Percentiles rank a stretch among this genome's conserved stretches.
Evolutionary conservation across 2,888 invertebrate genomes (phyloP).

Genomic region (Monopis laevigella): DNA sequence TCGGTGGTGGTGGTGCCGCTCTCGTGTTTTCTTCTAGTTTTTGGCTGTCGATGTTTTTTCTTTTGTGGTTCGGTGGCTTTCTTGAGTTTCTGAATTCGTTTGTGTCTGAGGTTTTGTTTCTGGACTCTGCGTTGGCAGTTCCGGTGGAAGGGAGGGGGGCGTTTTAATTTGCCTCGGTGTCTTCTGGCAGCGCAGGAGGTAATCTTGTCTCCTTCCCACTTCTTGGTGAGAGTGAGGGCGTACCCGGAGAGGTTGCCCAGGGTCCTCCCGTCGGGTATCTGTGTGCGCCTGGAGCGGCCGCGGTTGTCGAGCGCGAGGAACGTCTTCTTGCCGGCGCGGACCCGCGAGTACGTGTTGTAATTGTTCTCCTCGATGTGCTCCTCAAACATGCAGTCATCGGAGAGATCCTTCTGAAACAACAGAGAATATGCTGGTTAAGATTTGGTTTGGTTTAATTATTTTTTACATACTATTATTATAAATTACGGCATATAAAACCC

Average conservation of each 20-base stretch:
- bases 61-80: slow-evolving; percentile 51
- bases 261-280: slow-evolving; percentile 72
- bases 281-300: slow-evolving; percentile 77
- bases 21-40: slow-evolving; percentile 60
- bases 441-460: neutral
- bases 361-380: slow-evolving; percentile 86
- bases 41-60: slow-evolving; percentile 64
- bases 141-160: slow-evolving; percentile 48
- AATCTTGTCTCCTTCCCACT: slow-evolving; percentile 43
- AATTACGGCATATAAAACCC: too few relatives aligned
- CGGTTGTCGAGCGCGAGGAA: slow-evolving; percentile 81
- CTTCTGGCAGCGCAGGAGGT: slow-evolving; percentile 46
- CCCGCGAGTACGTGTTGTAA: slow-evolving; percentile 86
- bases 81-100: slow-evolving; percentile 42
- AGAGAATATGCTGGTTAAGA: slow-evolving; percentile 24
- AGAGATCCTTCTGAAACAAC: slow-evolving; percentile 85
- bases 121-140: slow-evolving; percentile 60
- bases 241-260: slow-evolving; percentile 80
- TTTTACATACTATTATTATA: too few relatives aligned
- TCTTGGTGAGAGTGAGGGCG: slow-evolving; percentile 61
- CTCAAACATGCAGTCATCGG: slow-evolving; percentile 86
- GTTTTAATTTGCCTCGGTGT: slow-evolving; percentile 53
- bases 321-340: slow-evolving; percentile 71
- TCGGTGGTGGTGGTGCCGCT: slow-evolving; percentile 57
- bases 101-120: slow-evolving; percentile 44